These are phyloP conservation scores for Thalassoma bifasciatum DNA, from an alignment of 2,113 vertebrate species.

Conservation along the genomic window DNA sequence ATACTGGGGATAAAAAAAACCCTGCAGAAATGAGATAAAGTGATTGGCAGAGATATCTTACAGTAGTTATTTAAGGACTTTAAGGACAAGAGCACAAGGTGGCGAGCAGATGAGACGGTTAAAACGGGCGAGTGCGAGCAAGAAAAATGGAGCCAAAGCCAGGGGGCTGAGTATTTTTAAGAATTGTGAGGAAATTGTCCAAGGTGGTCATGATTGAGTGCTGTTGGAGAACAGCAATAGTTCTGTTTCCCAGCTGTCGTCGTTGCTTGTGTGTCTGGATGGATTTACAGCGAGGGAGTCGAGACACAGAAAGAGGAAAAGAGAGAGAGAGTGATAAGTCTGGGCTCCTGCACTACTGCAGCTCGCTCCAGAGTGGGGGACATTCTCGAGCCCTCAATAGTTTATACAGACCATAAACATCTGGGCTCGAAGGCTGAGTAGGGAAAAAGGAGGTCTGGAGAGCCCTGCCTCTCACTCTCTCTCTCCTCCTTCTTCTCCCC, in stretches of 20 bases:
- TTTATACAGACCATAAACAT: slow-evolving; percentile 87
- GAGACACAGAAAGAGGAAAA: slow-evolving; percentile 47
- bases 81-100: slow-evolving; percentile 37
- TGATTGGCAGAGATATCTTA: slow-evolving; percentile 12
- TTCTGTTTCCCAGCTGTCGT: slow-evolving; percentile 80
- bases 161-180: slow-evolving; percentile 33
- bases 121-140: slow-evolving; percentile 25
- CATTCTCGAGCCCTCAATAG: slow-evolving; percentile 82
- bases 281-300: slow-evolving; percentile 76
- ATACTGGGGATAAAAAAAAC: slow-evolving; percentile 8
- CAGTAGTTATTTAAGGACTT: slow-evolving; percentile 47
- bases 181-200: slow-evolving; percentile 60
- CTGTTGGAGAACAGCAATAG: slow-evolving; percentile 70
- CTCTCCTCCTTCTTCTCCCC: slow-evolving; percentile 62
- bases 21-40: slow-evolving; percentile 13
- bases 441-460: slow-evolving; percentile 78
- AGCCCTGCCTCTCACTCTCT: slow-evolving; percentile 44
- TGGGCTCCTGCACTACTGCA: slow-evolving; percentile 73
- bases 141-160: slow-evolving; percentile 6
- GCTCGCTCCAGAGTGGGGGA: slow-evolving; percentile 76
- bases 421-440: slow-evolving; percentile 79
- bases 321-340: slow-evolving; percentile 75
- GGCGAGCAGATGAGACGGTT: slow-evolving; percentile 40
- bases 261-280: slow-evolving; percentile 72
- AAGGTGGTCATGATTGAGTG: slow-evolving; percentile 73